Evolutionary conservation across 2,113 vertebrate genomes (phyloP), one percentile per base, ranked within the genome.

Genomic region (Sinosuthora webbiana): DNA sequence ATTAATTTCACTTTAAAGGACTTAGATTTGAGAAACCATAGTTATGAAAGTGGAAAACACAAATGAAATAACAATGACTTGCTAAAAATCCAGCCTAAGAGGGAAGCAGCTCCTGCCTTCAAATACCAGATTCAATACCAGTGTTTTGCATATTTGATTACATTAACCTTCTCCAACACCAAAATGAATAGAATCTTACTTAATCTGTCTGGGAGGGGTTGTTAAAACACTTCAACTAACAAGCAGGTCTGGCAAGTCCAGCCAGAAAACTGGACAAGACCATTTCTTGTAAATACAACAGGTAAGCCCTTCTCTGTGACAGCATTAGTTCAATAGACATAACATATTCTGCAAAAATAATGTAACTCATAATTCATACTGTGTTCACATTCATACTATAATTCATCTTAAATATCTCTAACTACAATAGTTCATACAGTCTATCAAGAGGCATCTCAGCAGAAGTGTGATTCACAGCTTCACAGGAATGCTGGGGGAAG

Each of bases 381-480:
- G 9, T 50, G n/a, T 49, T 88, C 62, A 82, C 42, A 62, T 78
- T 65, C 41, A 56, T 69, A 27, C 16, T 62, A 18, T 63, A 87
- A 87, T 70, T 84, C 23, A 84, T 55, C 35, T 42, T 45, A 68
- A 83, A 52, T 70, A 93, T 56, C 63, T 67, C 55, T 84, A 69
- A 52, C 59, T 69, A 68, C 19, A 31, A 13, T 50, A 77, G 55
- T 37, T 83, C 67, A 53, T 16, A 14, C 31, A 85, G 65, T 37
- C 62, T 76, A n/a, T 80, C 90, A 77, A 69, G 71, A 85, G 15
- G 33, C 22, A 33, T 67, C 77, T 81, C 63, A 45, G 75, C 37
- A 80, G 35, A 95, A 93, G 62, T 9, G 79, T 45, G 82, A 91
- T 59, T 95, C 82, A 85, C 87, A 93, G 0, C 70, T 93, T 90